Percentiles rank a stretch among this genome's conserved stretches.
Conservation (phyloP, 2,113 vertebrate genomes). For the Macroglossus sobrinus region DNA sequence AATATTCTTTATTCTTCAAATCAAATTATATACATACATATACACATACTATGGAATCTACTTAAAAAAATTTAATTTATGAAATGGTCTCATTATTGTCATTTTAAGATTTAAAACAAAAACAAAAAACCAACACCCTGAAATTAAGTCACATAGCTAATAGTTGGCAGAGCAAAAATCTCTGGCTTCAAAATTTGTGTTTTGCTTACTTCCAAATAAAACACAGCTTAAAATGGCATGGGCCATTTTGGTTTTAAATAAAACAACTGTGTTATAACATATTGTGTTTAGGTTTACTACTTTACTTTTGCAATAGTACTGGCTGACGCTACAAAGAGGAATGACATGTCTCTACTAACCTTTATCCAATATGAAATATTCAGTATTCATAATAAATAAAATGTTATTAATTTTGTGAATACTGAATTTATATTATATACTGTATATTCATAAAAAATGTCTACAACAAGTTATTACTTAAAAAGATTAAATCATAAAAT, state of each 20-base stretch:
- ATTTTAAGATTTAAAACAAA: neutral
- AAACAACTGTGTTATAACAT: neutral
- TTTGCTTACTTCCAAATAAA: neutral
- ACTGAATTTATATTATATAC: neutral
- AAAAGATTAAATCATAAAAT: conserved; percentile 15
- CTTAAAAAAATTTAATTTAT: neutral
- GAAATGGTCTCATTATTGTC: neutral
- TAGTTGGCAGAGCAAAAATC: neutral
- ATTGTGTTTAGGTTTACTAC: conserved; percentile 1
- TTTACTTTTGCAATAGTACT: neutral
- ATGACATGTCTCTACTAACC: neutral
- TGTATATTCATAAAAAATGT: neutral
- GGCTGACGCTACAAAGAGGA: neutral
- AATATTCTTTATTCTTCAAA: neutral
- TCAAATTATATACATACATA: neutral
- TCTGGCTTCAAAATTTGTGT: neutral
- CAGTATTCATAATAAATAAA: neutral
- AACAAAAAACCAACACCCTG: neutral
- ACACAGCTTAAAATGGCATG: neutral
- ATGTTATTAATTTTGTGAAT: neutral
- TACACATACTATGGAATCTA: neutral
- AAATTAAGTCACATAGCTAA: neutral
- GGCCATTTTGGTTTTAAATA: neutral
- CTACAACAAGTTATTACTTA: neutral
- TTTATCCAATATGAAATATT: conserved; percentile 15